phyloP scores from a whole-genome alignment of 2,113 vertebrate species.

The Mustela nigripes region DNA sequence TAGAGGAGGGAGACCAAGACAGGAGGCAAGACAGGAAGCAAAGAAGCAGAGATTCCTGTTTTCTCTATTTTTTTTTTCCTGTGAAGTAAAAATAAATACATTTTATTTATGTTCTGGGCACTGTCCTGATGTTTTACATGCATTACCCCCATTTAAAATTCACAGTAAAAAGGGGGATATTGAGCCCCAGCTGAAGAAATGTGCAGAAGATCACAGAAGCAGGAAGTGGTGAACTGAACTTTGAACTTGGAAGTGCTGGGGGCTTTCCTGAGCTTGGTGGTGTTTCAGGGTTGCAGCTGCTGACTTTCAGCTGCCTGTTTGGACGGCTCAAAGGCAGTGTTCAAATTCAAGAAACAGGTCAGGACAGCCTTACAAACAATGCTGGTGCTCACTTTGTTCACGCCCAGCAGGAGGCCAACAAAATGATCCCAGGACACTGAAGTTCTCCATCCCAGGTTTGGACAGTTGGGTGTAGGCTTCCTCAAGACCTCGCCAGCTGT shows the following conservation, averaged over 20 bases:
- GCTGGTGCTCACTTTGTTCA: not conserved
- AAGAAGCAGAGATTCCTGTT: not conserved
- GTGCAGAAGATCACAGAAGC: not conserved
- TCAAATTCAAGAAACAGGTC: not conserved
- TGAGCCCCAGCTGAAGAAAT: not conserved
- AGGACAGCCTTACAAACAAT: not conserved
- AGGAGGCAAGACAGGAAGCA: not conserved
- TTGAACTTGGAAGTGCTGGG: not conserved
- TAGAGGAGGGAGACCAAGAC: not conserved
- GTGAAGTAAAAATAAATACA: not conserved
- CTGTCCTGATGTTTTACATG: not conserved
- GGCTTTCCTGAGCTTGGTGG: not conserved
- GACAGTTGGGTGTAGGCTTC: not conserved
- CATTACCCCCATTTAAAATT: not conserved
- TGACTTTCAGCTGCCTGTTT: not conserved
- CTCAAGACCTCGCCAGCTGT: not conserved
- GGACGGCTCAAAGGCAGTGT: not conserved
- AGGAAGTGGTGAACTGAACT: not conserved
- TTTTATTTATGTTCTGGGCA: not conserved
- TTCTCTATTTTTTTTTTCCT: not conserved
- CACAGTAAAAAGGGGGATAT: not conserved
- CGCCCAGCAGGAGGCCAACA: not conserved
- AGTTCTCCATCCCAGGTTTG: not conserved
- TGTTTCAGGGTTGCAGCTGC: not conserved
- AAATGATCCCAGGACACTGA: not conserved